Evolutionary conservation across 2,797 vertebrate genomes (phyloP), one percentile per base, ranked within the genome.

Genomic region (Sylvia borin): DNA sequence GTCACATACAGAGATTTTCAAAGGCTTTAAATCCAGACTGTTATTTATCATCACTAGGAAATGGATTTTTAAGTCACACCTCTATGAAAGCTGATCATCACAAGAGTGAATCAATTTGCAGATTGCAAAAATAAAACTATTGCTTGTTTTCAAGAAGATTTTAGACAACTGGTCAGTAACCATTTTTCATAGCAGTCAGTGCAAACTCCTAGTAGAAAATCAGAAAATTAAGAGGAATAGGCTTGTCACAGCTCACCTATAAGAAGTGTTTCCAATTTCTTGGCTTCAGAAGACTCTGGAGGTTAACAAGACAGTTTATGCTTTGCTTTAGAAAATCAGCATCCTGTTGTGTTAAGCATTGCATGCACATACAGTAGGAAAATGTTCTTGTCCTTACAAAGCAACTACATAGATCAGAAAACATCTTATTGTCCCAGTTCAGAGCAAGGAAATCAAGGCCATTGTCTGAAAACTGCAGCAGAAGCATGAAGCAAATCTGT

Each of bases 391-490:
- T 48, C 60, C 77, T 75, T 40, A 65, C 34, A 22, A 91, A 93
- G 64, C 78, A 79, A 43, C 85, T 70, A 45, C 51, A 48, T 3
- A 84, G 80, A 92, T 57, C 61, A 90, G 86, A 94, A 94, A 95
- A 91, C 61, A 90, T 92, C 50, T 60, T 61, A 92, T 81, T 93
- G 85, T 82, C 77, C 83, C 45, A 45, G 73, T 90, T 85, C 92
- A 67, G 85, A 93, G 76, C 70, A 86, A 53, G 42, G 42, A 94
- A 96, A 97, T 92, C 93, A 88, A 90, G 76, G 66, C 82, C 78
- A 92, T 93, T 96, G 91, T 93, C 80, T 95, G 71, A 92, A 94
- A 92, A 91, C 60, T 86, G 94, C 77, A 92, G 80, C 34, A 86
- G 55, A 95, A 84, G 90, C 77, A 76, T 45, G 42, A 90, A 93